Conservation (phyloP, 1,140 invertebrate genomes). For the Archivesica marissinica region DNA sequence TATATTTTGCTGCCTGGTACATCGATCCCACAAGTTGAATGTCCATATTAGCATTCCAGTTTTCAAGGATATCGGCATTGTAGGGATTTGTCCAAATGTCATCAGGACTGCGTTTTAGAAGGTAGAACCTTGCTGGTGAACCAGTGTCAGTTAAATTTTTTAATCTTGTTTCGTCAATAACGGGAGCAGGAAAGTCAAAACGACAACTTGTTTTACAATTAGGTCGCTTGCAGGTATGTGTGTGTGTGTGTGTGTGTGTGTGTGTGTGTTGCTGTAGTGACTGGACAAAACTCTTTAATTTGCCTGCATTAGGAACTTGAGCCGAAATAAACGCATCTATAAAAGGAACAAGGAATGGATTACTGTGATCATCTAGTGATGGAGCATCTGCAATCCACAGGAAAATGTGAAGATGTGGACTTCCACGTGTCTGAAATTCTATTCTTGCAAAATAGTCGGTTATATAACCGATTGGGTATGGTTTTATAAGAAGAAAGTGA, state of each 20-base stretch:
- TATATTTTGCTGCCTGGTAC: neutral
- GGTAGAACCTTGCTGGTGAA: neutral
- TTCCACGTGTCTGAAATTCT: conserved; percentile 84
- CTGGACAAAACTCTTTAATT: no score
- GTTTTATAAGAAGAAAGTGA: conserved; percentile 46
- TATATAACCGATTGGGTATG: conserved; percentile 63
- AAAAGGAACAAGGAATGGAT: no score
- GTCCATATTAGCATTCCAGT: no score
- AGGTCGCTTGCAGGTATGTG: no score
- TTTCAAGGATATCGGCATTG: neutral
- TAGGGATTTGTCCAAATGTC: neutral
- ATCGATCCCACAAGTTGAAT: no score
- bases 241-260: neutral
- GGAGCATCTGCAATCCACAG: conserved; percentile 81
- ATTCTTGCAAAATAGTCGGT: conserved; percentile 76
- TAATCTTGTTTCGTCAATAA: neutral
- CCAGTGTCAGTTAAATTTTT: neutral
- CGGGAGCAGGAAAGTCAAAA: neutral
- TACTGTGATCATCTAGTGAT: no score
- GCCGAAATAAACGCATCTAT: no score
- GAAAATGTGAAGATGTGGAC: conserved; percentile 83
- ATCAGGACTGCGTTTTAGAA: neutral
- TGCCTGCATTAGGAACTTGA: no score
- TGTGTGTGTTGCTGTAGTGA: neutral
- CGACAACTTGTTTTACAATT: neutral